Percentiles rank a stretch among this genome's conserved stretches.
Conservation (phyloP, 2,888 invertebrate species). For the Nomada lathburiana region DNA sequence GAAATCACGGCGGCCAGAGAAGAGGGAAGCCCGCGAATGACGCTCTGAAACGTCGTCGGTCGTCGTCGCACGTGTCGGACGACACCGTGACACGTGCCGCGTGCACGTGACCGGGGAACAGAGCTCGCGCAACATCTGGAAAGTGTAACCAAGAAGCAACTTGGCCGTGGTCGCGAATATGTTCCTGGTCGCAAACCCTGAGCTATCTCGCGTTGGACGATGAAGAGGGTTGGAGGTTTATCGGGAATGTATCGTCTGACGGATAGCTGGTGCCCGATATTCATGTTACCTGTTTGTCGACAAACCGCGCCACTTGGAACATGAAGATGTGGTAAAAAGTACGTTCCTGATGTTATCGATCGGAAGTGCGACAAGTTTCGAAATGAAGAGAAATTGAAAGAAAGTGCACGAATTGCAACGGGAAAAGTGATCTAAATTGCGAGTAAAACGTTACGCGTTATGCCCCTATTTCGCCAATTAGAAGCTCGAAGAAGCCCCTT, state of each 20-base stretch:
- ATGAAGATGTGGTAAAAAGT: neutral
- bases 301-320: too few relatives aligned
- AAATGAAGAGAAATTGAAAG: too few relatives aligned
- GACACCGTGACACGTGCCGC: conserved; percentile 72
- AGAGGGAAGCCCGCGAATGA: conserved; percentile 37
- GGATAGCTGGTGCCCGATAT: neutral
- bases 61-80: conserved; percentile 69
- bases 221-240: neutral
- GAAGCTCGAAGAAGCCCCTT: too few relatives aligned
- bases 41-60: conserved; percentile 34
- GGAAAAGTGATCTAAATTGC: neutral
- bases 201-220: neutral
- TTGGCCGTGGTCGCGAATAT: neutral
- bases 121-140: conserved; percentile 65
- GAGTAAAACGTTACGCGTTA: neutral
- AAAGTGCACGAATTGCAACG: too few relatives aligned
- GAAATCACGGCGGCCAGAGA: conserved; percentile 46
- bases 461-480: too few relatives aligned
- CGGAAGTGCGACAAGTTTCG: neutral
- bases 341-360: neutral
- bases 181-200: neutral
- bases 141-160: conserved; percentile 57
- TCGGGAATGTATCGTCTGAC: conserved; percentile 25
- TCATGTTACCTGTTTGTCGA: neutral
- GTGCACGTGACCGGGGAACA: conserved; percentile 71